Evolutionary conservation across 2,888 invertebrate species (phyloP), one percentile per base, ranked within the genome.

Genomic region (Pandemis cinnamomeana): DNA sequence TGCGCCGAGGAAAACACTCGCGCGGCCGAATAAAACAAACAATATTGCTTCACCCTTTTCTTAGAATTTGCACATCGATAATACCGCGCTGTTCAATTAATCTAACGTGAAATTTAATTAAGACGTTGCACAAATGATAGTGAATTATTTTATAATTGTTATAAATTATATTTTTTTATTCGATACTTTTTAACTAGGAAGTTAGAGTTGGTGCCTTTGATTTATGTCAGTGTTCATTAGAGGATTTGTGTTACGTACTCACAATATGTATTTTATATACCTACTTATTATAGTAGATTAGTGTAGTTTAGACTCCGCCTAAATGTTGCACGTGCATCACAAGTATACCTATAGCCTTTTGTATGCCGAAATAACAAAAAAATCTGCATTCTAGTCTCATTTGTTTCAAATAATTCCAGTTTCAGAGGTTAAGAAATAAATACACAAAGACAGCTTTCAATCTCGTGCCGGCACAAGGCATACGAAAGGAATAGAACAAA

Each of bases 121-220:
- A 64, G 48, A 48, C 48, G 44, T 64, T 64, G 48, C 64, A 64
- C 48, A 64, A 27, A 62, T 15, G 7, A 64, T 63, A 11, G 15
- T 63, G 10, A 63, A 27, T 64, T n/a, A 13, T 27, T 44, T 48
- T 64, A 36, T 64, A 48, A 62, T 48, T 58, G 58, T 48, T 64
- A 27, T 48, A 48, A 46, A 63, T 63, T 44, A 63, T 58, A 58
- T 58, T 58, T 64, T 63, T 48, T 64, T 64, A 64, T 64, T 64
- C 7, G 15, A 11, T 48, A 36, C 27, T 36, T 36, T 36, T 36
- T 36, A 64, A 48, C 48, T 48, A 46, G 64, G 48, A 48, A 27
- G 64, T 48, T 27, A 48, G 15, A 15, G 8, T 44, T 10, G 44
- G 64, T 64, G 48, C 64, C 64, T 64, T 64, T 13, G 27, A 11